Base-by-base conservation (phyloP, 2,888 invertebrate species). In the Synanthedon myopaeformis region DNA sequence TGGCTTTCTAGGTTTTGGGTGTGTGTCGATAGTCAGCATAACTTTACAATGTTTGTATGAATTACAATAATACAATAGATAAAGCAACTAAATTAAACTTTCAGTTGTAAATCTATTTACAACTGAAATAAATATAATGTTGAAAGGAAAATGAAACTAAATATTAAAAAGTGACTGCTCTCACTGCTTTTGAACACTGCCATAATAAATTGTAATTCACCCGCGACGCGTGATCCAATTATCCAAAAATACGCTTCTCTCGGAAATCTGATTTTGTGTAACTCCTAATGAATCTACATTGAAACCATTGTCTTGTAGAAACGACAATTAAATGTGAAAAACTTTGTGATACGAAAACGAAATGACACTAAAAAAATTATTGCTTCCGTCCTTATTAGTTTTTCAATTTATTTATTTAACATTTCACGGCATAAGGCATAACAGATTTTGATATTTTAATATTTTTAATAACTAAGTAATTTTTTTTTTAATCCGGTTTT, bases 121-220 rank as follows among this genome's bases (percentile, higher is more conserved):
- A 45, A 45, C 5, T 14, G 13, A 13, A 45, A 14, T 23, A 17
- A 1, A 13, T 45, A 45, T 45, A 13, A 6, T n/a, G n/a, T n/a
- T n/a, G n/a, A 45, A 45, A 13, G 13, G 35, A 45, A 45, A 45
- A 52, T 45, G 19, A 56, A 52, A 63, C 57, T 59, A 57, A 59
- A 56, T 55, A 62, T 55, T 58, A 55, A 52, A 50, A 23, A 42
- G 51, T 51, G 56, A 53, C 55, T 57, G n/a, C 45, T 45, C 45
- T 45, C 45, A 4, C 45, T 13, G 2, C 8, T 45, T 45, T 45
- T n/a, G 52, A 56, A 52, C 41, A 42, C 19, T 45, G 53, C 55
- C 53, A 53, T 53, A 55, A 23, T 23, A 23, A 23, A 53, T 56
- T 56, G 49, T 50, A 55, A 53, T 53, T 52, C 55, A 52, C 55